phyloP scores from a whole-genome alignment of 2,113 vertebrate genomes.

The Semicossyphus pulcher region DNA sequence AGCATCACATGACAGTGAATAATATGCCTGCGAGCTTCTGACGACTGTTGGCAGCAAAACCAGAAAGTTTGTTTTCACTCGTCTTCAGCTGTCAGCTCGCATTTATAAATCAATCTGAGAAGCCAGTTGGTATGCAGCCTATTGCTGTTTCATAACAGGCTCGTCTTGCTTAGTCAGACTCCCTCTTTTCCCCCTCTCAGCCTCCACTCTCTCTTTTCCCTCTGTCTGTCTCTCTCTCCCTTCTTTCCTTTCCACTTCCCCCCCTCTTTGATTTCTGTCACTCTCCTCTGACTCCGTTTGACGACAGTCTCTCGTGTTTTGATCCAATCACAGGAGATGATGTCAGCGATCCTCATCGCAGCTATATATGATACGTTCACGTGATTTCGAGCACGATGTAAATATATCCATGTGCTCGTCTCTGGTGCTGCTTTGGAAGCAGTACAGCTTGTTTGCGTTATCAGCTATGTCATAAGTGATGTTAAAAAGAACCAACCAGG shows the following conservation, averaged over 20 bases:
- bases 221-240: conserved; percentile 1
- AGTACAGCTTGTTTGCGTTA: conserved; percentile 23
- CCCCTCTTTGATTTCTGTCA: neutral
- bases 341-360: conserved; percentile 43
- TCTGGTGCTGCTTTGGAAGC: conserved; percentile 5
- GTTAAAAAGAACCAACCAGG: conserved; percentile 22
- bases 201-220: conserved; percentile 24
- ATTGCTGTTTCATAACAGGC: conserved; percentile 65
- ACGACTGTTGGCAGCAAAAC: conserved; percentile 71
- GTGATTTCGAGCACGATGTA: conserved; percentile 22
- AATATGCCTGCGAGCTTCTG: conserved; percentile 62
- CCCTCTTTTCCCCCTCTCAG: neutral
- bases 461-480: conserved; percentile 40
- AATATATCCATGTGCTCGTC: conserved; percentile 12
- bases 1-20: conserved; percentile 64
- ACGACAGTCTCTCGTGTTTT: conserved; percentile 33
- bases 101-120: conserved; percentile 74
- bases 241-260: neutral
- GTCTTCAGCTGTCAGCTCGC: conserved; percentile 72
- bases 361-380: conserved; percentile 19
- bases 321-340: conserved; percentile 41
- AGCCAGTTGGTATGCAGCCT: conserved; percentile 55
- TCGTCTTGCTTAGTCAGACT: conserved; percentile 72
- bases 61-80: conserved; percentile 78
- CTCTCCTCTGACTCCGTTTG: conserved; percentile 14